These are phyloP conservation scores for Aricia artaxerxes DNA, from an alignment of 2,888 invertebrate species.

Conservation along the genomic window DNA sequence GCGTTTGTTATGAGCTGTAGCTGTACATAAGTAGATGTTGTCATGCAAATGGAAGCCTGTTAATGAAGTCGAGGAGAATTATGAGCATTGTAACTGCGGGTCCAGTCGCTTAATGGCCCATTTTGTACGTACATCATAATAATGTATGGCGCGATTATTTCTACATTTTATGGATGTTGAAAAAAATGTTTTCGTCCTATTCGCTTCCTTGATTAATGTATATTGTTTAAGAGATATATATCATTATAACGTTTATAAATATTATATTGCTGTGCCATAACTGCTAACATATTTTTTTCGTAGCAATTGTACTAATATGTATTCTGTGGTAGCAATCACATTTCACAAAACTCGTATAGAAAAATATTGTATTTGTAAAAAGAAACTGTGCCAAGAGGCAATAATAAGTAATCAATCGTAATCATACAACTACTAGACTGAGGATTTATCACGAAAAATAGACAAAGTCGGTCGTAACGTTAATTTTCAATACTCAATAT, in stretches of 20 bases:
- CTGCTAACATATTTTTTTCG: neutral
- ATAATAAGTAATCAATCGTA: neutral
- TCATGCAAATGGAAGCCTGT: conserved; percentile 80
- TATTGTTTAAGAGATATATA: neutral
- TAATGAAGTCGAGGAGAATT: conserved; percentile 79
- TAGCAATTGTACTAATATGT: neutral
- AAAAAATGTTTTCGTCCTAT: conserved; percentile 20
- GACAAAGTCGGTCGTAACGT: too few species aligned
- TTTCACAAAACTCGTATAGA: neutral
- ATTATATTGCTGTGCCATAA: neutral
- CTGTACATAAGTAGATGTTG: conserved; percentile 57
- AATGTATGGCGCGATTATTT: conserved; percentile 72
- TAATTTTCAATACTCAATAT: too few species aligned
- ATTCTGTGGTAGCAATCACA: too few species aligned
- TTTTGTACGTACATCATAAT: conserved; percentile 75
- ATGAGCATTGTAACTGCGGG: conserved; percentile 77
- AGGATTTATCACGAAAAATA: too few species aligned
- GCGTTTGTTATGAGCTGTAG: conserved; percentile 62
- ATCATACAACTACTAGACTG: neutral
- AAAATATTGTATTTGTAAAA: neutral
- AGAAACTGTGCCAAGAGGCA: neutral
- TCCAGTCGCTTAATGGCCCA: conserved; percentile 71
- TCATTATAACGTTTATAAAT: neutral
- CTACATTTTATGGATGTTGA: conserved; percentile 49
- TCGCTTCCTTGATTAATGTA: conserved; percentile 9